Conservation (phyloP, 2,113 vertebrate species). For the Plestiodon gilberti region DNA sequence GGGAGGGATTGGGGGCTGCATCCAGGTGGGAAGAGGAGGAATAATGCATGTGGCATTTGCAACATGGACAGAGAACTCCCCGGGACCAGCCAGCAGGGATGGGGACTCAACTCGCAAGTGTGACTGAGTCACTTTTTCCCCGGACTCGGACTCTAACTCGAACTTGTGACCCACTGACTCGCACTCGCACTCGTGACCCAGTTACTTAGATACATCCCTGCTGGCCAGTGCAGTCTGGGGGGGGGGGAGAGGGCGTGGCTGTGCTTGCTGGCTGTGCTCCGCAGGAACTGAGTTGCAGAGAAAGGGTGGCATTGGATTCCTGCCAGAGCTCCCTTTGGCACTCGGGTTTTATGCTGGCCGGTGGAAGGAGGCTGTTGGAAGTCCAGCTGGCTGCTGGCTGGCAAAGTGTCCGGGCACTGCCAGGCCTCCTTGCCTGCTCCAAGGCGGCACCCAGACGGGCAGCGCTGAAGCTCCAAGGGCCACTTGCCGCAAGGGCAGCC, state of each 20-base stretch:
- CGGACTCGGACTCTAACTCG: no score
- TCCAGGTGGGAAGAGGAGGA: background rate
- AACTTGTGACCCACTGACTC: no score
- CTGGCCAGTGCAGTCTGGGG: no score
- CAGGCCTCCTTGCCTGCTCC: background rate
- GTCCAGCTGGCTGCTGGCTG: background rate
- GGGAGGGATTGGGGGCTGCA: rapidly evolving
- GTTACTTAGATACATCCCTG: no score
- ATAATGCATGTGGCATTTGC: rapidly evolving
- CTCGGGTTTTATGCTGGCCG: background rate
- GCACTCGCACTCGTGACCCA: no score
- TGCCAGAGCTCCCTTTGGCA: background rate
- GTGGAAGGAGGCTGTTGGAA: background rate
- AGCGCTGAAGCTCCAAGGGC: background rate
- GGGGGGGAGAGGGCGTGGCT: background rate
- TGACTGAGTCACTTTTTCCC: no score
- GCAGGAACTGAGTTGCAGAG: background rate
- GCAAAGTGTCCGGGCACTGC: background rate
- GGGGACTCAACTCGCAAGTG: no score
- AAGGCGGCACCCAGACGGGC: background rate
- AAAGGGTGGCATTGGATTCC: background rate
- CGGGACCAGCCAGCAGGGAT: slow-evolving; percentile 6
- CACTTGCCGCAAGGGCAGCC: background rate
- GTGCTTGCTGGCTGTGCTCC: background rate
- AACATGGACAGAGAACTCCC: rapidly evolving